Evolutionary conservation across 2,113 vertebrate species (phyloP), one percentile per base, ranked within the genome.

Genomic region (Sylvietta virens): DNA sequence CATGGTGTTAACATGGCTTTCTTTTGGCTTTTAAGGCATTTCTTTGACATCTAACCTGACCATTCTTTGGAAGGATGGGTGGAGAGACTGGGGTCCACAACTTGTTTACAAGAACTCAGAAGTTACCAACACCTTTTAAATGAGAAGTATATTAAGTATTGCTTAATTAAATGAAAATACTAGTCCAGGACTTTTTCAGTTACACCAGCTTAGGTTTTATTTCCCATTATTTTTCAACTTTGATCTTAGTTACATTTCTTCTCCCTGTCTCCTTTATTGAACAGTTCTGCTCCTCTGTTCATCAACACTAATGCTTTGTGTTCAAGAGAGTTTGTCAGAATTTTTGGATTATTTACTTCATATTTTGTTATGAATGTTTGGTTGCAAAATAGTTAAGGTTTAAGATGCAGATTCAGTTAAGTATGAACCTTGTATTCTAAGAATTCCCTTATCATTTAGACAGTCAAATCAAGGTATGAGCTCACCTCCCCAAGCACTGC

Each of bases 401-500:
- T 82, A 82, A 73, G 21, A 31, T 31, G 14, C 15, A 66, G 37
- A 74, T 61, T 86, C 53, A 81, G 26, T 51, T 53, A 65, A 66
- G 23, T n/a, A 57, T 31, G 18, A 70, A 40, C 13, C 27, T 26
- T 66, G 17, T n/a, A 53, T 61, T 92, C 53, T 64, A 80, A 53
- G 50, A 81, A 76, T 35, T 57, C 44, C 47, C 11, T 24, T 18
- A 50, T 77, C 24, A 50, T n/a, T 58, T 24, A 69, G 44, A 64
- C n/a, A 91, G 40, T 51, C 42, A 78, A 54, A 77, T 40, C 15
- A 54, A 31, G 6, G 0, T n/a, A 64, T 51, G 40, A 51, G 86
- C 98, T 96, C 97, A 99, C 99, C 99, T 99, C 98, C 98, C 99
- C 99, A 99, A 79, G 98, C 98, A 87, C 97, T 99, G 98, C 98